These are phyloP conservation scores for Zosterops hypoxanthus DNA, from an alignment of 2,113 vertebrate genomes.

Conservation along the genomic window DNA sequence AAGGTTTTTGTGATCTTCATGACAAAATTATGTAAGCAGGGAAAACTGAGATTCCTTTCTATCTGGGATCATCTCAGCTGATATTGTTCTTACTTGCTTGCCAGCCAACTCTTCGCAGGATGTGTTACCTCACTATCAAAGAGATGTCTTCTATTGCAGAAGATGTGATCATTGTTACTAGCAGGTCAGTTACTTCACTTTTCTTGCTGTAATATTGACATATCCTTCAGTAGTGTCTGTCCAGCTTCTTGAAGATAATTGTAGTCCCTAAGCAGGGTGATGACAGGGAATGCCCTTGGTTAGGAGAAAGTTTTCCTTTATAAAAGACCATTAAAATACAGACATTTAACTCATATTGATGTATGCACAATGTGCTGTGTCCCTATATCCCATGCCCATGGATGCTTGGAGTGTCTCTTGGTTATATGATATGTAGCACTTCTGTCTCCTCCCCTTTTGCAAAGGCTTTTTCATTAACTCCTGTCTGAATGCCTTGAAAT, in stretches of 20 bases:
- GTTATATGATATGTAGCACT: not conserved
- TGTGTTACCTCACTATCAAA: slow-evolving; percentile 98
- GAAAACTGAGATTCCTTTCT: not conserved
- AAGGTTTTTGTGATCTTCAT: not conserved
- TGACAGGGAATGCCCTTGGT: not conserved
- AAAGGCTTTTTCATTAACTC: not conserved
- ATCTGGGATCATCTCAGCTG: not conserved
- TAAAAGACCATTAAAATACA: not conserved
- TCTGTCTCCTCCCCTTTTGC: not conserved
- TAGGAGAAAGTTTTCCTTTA: not conserved
- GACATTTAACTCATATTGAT: not conserved
- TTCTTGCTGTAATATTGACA: not conserved
- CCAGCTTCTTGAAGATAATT: not conserved
- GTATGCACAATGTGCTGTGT: not conserved
- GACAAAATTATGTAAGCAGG: not conserved
- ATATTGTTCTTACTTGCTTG: not conserved
- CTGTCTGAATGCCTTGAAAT: not conserved
- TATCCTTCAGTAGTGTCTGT: not conserved
- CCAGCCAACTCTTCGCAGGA: slow-evolving; percentile 89
- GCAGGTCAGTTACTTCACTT: slow-evolving; percentile 80
- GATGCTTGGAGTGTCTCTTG: not conserved
- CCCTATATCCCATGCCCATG: not conserved
- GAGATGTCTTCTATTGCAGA: slow-evolving; percentile 98
- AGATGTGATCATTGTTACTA: slow-evolving; percentile 98
- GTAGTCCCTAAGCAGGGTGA: not conserved